Evolutionary conservation across 2,888 invertebrate species (phyloP), one percentile per base, ranked within the genome.

Genomic region (Agonopterix alstromeriana): DNA sequence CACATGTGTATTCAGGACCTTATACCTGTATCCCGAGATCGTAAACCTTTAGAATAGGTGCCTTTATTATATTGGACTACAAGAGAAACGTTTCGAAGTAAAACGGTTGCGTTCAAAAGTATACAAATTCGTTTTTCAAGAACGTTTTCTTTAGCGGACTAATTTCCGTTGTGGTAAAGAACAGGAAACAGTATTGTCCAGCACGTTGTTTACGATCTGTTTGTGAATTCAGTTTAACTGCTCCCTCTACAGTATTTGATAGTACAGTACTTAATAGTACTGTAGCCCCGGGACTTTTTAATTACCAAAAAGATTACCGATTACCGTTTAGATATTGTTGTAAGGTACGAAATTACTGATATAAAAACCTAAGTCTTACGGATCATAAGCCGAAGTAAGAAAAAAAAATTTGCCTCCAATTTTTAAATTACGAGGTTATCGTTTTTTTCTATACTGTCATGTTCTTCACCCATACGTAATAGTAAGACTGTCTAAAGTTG

Each of bases 1-100:
- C 73, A 77, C 78, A 77, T 80, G 76, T 78, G 75, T 66, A 27
- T 54, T 45, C 43, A 48, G 42, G 56, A 56, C 63, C 65, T 63
- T 73, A 67, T 81, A 82, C 82, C 81, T 81, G 77, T 60, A 43
- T 55, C 53, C 35, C 8, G 14, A 12, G 46, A 55, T 61, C 58
- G 56, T 67, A 61, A 65, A 12, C 27, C 38, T 17, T 40, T 40
- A 5, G 45, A 38, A 55, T 59, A 51, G 55, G 50, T 35, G 2
- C 48, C 60, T 67, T 65, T 71, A 12, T 72, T 66, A 40, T 47
- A 51, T 49, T 52, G 55, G 43, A 53, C 54, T 43, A 46, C 47
- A 50, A 55, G 27, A 5, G 27, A 27, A 53, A 50, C 46, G 17
- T 9, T 41, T 35, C 27, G 9, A 10, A 12, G 38, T 17, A 10